Conservation (phyloP, 1,140 invertebrate genomes). For the Drosophila ironensis region DNA sequence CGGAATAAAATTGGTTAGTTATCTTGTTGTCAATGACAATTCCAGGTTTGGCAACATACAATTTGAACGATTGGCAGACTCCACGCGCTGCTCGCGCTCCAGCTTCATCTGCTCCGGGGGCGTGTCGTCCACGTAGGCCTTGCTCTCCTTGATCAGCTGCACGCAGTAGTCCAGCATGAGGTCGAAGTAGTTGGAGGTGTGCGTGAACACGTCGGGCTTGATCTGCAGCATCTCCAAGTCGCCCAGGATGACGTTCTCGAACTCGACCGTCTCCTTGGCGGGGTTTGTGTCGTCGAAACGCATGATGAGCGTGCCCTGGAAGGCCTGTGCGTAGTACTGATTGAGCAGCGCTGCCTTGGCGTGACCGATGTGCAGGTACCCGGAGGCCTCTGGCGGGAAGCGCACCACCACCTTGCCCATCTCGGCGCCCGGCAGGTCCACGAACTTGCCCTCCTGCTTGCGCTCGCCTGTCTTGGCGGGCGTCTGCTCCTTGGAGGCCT, state of each 20-base stretch:
- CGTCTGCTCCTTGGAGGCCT: conserved; percentile 27
- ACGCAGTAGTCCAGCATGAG: conserved; percentile 94
- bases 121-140: conserved; percentile 98
- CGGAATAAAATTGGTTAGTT: neutral
- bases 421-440: conserved; percentile 97
- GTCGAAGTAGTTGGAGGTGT: conserved; percentile 99
- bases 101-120: conserved; percentile 96
- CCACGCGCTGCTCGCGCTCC: conserved; percentile 94
- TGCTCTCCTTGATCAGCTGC: conserved; percentile 91
- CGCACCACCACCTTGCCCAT: conserved; percentile 97
- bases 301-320: conserved; percentile 98
- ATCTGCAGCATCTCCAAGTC: conserved; percentile 96
- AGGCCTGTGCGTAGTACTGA: conserved; percentile 97
- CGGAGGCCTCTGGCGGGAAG: conserved; percentile 99
- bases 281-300: conserved; percentile 99
- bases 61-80: conserved; percentile 94
- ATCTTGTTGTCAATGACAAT: neutral
- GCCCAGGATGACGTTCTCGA: conserved; percentile 98
- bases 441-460: conserved; percentile 96
- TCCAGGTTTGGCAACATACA: conserved; percentile 84
- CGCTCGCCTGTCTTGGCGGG: conserved; percentile 81
- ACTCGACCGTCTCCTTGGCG: conserved; percentile 99
- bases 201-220: conserved; percentile 95
- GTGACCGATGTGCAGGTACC: conserved; percentile 99
- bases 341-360: conserved; percentile 99